These are phyloP conservation scores for Odocoileus hemionus DNA, from an alignment of 2,113 vertebrate species.

Conservation along the genomic window DNA sequence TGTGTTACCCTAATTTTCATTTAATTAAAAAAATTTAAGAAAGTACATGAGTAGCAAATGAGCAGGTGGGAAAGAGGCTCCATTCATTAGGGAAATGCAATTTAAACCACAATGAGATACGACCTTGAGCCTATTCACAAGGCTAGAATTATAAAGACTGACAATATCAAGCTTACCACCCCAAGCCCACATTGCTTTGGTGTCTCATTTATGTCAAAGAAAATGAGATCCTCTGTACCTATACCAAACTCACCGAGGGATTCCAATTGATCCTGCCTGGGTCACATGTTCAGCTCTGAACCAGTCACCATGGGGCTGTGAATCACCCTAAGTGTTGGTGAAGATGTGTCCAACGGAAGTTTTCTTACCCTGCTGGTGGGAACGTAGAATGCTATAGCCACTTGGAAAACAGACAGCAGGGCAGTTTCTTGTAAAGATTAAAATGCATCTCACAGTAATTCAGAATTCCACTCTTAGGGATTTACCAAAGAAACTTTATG, in stretches of 20 bases:
- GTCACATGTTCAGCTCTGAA: background rate
- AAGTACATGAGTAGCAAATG: background rate
- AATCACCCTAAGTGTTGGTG: background rate
- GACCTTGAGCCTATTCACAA: background rate
- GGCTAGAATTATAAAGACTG: background rate
- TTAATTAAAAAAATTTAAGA: background rate
- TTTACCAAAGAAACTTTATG: background rate
- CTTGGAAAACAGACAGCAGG: background rate
- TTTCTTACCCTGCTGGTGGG: background rate
- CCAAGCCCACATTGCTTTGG: background rate
- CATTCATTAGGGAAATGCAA: background rate
- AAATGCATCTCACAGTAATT: no score
- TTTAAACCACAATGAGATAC: background rate
- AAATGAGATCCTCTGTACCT: background rate
- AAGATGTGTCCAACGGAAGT: background rate
- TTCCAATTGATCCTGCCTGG: background rate
- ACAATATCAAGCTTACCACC: background rate
- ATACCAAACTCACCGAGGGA: background rate
- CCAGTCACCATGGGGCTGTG: background rate
- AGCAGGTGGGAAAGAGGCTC: background rate
- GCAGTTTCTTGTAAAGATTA: background rate
- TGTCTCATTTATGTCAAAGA: background rate
- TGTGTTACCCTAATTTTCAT: background rate
- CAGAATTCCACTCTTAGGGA: background rate
- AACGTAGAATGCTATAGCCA: background rate